These are phyloP conservation scores for Synaphobranchus kaupii DNA, from an alignment of 2,797 vertebrate species.

Conservation along the genomic window DNA sequence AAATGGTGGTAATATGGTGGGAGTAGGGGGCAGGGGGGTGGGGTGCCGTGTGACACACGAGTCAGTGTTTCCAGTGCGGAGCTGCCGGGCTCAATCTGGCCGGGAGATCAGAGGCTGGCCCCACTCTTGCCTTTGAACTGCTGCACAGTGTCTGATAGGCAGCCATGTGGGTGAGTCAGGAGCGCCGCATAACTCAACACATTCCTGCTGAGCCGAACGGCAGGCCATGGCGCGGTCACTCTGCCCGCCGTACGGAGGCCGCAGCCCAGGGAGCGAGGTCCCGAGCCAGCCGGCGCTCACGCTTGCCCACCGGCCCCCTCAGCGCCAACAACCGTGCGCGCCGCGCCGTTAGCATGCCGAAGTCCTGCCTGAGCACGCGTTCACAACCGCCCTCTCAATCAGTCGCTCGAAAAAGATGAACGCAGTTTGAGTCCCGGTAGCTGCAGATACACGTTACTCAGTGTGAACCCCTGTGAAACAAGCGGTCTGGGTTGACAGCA, in stretches of 20 bases:
- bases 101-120: conserved; percentile 32
- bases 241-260: conserved; percentile 18
- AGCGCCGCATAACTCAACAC: conserved; percentile 20
- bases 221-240: conserved; percentile 26
- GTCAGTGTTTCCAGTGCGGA: conserved; percentile 35
- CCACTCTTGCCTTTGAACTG: conserved; percentile 38
- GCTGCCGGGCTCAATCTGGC: conserved; percentile 19
- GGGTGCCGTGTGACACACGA: neutral
- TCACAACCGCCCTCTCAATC: conserved; percentile 6
- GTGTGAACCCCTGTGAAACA: neutral
- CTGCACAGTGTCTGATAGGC: conserved; percentile 42
- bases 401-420: neutral
- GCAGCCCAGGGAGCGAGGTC: conserved; percentile 22
- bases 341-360: neutral
- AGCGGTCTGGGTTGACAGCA: neutral
- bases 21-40: conserved; percentile 30
- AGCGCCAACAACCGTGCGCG: neutral
- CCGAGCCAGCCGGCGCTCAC: neutral
- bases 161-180: conserved; percentile 35
- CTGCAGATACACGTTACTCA: neutral
- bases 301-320: neutral
- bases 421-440: neutral
- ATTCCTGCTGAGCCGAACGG: conserved; percentile 16
- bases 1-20: conserved; percentile 33
- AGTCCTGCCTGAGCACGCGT: neutral